Percentiles rank a stretch among this genome's conserved stretches.
phyloP scores from a whole-genome alignment of 2,113 vertebrate species.

The Rhea pennata region DNA sequence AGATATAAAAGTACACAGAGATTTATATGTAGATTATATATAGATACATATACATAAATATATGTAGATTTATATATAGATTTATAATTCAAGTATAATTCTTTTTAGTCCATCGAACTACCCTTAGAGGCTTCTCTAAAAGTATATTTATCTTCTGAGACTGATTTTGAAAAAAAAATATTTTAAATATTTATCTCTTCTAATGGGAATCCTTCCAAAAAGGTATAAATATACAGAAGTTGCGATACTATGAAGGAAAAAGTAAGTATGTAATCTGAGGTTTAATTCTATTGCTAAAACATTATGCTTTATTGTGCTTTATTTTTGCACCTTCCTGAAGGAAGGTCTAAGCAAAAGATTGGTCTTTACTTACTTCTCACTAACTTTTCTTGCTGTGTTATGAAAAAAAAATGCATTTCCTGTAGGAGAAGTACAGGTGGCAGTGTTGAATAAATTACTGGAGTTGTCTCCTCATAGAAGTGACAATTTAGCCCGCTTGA shows the following conservation, averaged over 20 bases:
- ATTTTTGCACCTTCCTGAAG: neutral
- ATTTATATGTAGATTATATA: neutral
- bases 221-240: neutral
- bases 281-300: neutral
- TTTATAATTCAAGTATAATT: neutral
- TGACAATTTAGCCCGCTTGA: neutral
- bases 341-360: neutral
- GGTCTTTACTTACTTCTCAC: neutral
- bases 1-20: neutral
- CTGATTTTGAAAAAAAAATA: neutral
- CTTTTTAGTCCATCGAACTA: neutral
- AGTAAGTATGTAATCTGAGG: neutral
- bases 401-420: neutral
- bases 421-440: constrained; percentile 41
- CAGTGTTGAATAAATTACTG: constrained; percentile 56
- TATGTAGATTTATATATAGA: neutral
- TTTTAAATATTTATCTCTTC: neutral
- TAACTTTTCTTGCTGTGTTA: neutral
- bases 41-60: too few relatives aligned
- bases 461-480: neutral
- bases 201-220: neutral
- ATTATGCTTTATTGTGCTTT: neutral
- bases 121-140: neutral
- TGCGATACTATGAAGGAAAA: neutral
- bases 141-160: neutral